Base-by-base conservation (phyloP, 2,113 vertebrate genomes). In the Poecilia latipinna region DNA sequence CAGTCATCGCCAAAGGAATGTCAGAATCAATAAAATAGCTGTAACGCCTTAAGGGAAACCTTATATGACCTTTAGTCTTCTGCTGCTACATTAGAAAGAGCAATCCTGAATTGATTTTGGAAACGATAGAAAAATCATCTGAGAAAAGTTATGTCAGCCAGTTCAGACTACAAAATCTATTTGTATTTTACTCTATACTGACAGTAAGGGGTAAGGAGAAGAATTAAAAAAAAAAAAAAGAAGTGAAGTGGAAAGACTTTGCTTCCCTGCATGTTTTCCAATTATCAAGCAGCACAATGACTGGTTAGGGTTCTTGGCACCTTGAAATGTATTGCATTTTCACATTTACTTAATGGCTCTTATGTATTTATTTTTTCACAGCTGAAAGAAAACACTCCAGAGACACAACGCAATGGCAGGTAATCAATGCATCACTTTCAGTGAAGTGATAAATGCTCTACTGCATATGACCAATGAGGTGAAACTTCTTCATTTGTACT, bases 341-440 rank as follows among this genome's bases (percentile, higher is more conserved):
- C 22, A 42, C 11, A 26, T 17, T 66, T 51, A 17, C 0, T 22
- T 51, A 66, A 66, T 66, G 2, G 86, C 0, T 86, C 42, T 81
- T 31, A 29, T 3, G 29, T 29, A 17, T 60, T 85, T 77, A 90
- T 65, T 90, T 26, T 85, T 44, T 80, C 70, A 8, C 51, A 96
- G 94, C 87, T 90, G 75, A 90, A 90, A 80, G 35, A 79, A 85
- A 68, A 74, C 80, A 70, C 70, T 72, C 85, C 80, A 80, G 72
- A 68, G 89, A 86, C 66, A 11, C 68, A 12, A 66, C 92, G 94
- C 37, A 86, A 97, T 97, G 96, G 93, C 96, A 94, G 96, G 96
- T 96, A 93, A 89, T 76, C 71, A 57, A 76, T 4, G 48, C 3
- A 79, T 13, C n/a, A 54, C 19, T 39, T 61, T 42, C 42, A 44